Percentiles rank a stretch among this genome's conserved stretches.
These are phyloP conservation scores for Monodelphis domestica DNA, from an alignment of 2,797 vertebrate species.

Conservation along the genomic window DNA sequence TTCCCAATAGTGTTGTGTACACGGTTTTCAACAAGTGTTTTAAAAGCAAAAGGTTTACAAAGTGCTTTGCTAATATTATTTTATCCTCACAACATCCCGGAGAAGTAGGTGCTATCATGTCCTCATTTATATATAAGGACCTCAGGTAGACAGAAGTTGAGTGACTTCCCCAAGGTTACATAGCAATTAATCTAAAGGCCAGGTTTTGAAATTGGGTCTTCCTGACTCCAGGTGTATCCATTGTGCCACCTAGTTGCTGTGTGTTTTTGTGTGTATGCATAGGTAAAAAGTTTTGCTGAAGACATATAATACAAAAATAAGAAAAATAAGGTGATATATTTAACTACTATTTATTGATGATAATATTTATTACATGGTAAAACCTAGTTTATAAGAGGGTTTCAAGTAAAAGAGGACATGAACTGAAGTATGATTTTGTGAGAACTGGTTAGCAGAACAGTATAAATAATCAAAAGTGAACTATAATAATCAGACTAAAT, in stretches of 20 bases:
- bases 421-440: not conserved
- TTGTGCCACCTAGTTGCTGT: not conserved
- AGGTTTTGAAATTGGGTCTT: not conserved
- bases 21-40: not conserved
- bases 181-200: not conserved
- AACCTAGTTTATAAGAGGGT: not conserved
- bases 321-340: not conserved
- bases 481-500: too few relatives aligned
- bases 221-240: not conserved
- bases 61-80: not conserved
- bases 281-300: not conserved
- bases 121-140: not conserved
- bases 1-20: not conserved
- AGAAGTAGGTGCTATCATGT: not conserved
- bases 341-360: not conserved
- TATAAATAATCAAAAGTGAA: not conserved
- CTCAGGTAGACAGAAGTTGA: not conserved
- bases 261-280: not conserved
- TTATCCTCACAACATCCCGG: not conserved
- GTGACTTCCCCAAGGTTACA: not conserved
- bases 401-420: not conserved
- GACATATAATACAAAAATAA: too few relatives aligned
- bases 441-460: not conserved
- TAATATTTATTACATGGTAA: not conserved
- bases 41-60: not conserved